Conservation (phyloP, 2,888 invertebrate genomes). For the Escarpia spicata region DNA sequence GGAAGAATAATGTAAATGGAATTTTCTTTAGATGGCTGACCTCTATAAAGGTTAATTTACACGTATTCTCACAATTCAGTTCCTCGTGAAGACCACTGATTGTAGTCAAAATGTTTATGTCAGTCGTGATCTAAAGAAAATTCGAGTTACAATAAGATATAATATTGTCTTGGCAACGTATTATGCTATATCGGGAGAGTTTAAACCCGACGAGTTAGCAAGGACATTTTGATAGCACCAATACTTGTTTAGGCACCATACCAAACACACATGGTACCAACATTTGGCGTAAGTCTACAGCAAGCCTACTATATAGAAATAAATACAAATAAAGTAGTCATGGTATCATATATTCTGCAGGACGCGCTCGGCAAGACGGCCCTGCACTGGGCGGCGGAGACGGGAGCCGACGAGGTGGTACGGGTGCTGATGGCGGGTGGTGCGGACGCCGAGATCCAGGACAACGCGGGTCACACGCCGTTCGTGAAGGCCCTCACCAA, state of each 20-base stretch:
- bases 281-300: too few relatives aligned
- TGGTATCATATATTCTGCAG: background rate
- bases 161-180: background rate
- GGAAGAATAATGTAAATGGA: too few relatives aligned
- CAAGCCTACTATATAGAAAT: too few relatives aligned
- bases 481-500: conserved; percentile 28
- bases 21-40: too few relatives aligned
- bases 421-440: conserved; percentile 24
- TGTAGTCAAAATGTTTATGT: too few relatives aligned
- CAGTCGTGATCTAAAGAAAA: too few relatives aligned
- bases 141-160: too few relatives aligned
- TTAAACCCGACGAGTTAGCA: background rate
- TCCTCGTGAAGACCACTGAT: too few relatives aligned
- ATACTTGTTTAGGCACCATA: background rate
- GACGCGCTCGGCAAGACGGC: conserved; percentile 28
- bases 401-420: background rate
- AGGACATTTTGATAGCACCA: background rate
- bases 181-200: background rate
- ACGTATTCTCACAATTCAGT: too few relatives aligned
- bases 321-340: background rate
- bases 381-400: conserved; percentile 32
- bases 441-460: conserved; percentile 28
- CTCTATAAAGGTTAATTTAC: too few relatives aligned
- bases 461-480: conserved; percentile 30
- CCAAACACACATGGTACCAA: background rate